Conservation (phyloP, 92 coral and sea anemone species). For the Galaxea fascicularis region DNA sequence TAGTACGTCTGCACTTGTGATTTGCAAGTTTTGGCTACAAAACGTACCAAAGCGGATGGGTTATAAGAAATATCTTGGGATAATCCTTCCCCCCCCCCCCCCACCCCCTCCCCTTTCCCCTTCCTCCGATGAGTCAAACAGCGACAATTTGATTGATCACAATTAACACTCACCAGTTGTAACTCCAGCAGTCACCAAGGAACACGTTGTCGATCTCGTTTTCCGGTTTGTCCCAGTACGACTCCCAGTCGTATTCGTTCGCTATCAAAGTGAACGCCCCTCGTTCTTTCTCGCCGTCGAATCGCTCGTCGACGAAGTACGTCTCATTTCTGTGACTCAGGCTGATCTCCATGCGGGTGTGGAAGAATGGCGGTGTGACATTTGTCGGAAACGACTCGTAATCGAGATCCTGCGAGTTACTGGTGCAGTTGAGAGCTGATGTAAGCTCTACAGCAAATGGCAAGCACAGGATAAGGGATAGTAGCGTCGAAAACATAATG, state of each 20-base stretch:
- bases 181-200: constrained; percentile 22
- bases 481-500: background rate
- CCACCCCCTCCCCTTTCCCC: no score
- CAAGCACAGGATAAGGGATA: background rate
- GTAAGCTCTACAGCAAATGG: background rate
- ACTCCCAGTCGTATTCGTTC: constrained; percentile 26
- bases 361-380: constrained; percentile 34
- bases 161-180: constrained; percentile 16
- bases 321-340: constrained; percentile 37
- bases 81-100: no score
- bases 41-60: no score
- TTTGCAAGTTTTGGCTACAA: no score
- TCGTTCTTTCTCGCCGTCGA: constrained; percentile 28
- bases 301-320: constrained; percentile 44
- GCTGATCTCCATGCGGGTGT: constrained; percentile 48
- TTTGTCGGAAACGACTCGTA: constrained; percentile 48
- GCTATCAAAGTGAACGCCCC: constrained; percentile 40
- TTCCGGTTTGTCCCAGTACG: constrained; percentile 33
- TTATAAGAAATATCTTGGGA: no score
- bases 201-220: constrained; percentile 28
- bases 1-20: no score
- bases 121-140: no score
- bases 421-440: constrained; percentile 42
- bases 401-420: constrained; percentile 27
- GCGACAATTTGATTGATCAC: background rate